Base-by-base conservation (phyloP, 2,797 vertebrate species). In the Enteromius afrohamiltoni region DNA sequence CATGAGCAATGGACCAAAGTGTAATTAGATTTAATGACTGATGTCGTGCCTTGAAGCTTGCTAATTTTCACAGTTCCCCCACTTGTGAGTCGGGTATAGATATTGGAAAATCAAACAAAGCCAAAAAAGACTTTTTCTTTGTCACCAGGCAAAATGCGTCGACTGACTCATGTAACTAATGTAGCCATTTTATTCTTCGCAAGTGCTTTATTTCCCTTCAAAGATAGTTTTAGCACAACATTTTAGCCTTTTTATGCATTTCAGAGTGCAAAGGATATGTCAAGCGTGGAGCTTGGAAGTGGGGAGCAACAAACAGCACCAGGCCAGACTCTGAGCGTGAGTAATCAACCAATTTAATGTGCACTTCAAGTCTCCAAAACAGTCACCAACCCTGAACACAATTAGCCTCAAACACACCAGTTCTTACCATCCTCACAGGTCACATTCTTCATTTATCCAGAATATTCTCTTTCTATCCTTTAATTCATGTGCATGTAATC, bases 401-500 rank as follows among this genome's bases (percentile, higher is more conserved):
- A 37, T 77, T 69, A 77, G 53, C 62, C 23, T n/a, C 47, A 45
- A 74, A 68, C 34, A 55, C 47, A 68, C 29, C 19, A 21, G 51
- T 49, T 58, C 51, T 83, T 77, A 67, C 23, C 31, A 58, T 23
- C 49, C 69, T 77, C 67, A 82, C 64, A 78, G 21, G 37, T 55
- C 47, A 82, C 58, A 13, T 13, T 78, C n/a, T 69, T 21, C 23
- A 49, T 42, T 58, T 62, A 68, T 69, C 60, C 53, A 49, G 37
- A 58, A 37, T 80, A 19, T 51, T 76, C 53, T 34, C 17, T n/a
- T 42, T 55, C 62, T 76, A 34, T 17, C 23, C 42, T 85, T 51
- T 53, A 70, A 49, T 78, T 77, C 49, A 83, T 47, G 53, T 60
- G 65, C 65, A 78, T 49, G 75, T 78, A 49, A 77, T 77, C 73